Percentiles rank a stretch among this genome's conserved stretches.
Evolutionary conservation across 2,888 invertebrate species (phyloP).

Genomic region (Campaea margaritaria): DNA sequence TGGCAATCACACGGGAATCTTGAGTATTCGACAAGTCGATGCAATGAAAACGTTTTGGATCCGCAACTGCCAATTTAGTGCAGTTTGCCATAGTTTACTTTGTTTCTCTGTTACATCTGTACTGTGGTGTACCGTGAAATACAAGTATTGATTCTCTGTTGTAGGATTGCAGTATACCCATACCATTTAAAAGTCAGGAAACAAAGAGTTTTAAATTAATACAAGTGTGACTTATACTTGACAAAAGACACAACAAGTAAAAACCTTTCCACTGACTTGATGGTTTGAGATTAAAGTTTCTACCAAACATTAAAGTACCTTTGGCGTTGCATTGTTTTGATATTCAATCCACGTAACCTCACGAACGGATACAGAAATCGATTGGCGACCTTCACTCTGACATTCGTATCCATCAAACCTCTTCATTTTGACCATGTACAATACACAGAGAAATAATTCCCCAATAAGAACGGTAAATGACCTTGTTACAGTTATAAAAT

Average conservation of each 20-base stretch:
- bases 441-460: constrained; percentile 61
- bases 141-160: too few relatives aligned
- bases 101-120: constrained; percentile 2
- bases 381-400: constrained; percentile 65
- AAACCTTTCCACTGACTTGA: too few relatives aligned
- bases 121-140: too few relatives aligned
- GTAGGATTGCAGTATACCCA: too few relatives aligned
- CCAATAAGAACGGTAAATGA: constrained; percentile 72
- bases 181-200: too few relatives aligned
- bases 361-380: constrained; percentile 50
- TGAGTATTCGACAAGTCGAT: constrained; percentile 45
- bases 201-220: too few relatives aligned
- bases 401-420: constrained; percentile 66
- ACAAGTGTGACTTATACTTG: too few relatives aligned
- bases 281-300: neutral
- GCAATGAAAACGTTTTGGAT: constrained; percentile 36
- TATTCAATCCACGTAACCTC: constrained; percentile 43
- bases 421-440: constrained; percentile 60
- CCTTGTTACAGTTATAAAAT: constrained; percentile 83
- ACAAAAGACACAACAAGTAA: too few relatives aligned
- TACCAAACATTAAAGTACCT: constrained; percentile 15
- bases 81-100: constrained; percentile 12
- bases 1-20: constrained; percentile 62
- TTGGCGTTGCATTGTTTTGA: constrained; percentile 35
- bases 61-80: constrained; percentile 29